phyloP scores from a whole-genome alignment of 2,113 vertebrate species.

The Brienomyrus brachyistius region DNA sequence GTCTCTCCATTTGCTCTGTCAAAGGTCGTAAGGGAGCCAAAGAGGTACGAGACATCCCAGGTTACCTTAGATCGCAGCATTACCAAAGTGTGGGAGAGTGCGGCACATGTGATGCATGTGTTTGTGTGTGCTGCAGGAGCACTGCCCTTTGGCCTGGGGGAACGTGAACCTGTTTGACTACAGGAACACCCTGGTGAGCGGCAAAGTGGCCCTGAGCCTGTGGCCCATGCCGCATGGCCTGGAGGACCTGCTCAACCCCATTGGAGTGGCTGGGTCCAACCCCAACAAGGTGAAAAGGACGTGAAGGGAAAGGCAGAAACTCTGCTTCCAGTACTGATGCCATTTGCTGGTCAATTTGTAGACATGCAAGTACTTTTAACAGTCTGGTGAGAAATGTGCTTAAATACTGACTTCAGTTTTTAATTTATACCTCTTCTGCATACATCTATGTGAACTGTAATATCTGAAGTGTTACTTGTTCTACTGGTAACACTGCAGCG shows the following conservation, averaged over 20 bases:
- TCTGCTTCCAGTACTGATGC: not conserved
- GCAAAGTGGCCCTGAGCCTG: slow-evolving; percentile 43
- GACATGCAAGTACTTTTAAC: not conserved
- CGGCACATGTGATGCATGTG: not conserved
- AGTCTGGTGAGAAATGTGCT: not conserved
- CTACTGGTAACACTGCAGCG: not conserved
- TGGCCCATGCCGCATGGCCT: slow-evolving; percentile 38
- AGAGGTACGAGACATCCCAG: slow-evolving; percentile 34
- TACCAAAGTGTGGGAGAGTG: not conserved
- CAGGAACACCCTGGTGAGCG: slow-evolving; percentile 42
- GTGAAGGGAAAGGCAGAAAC: not conserved
- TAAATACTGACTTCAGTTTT: not conserved
- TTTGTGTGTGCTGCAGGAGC: slow-evolving; percentile 34
- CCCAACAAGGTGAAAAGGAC: slow-evolving; percentile 29
- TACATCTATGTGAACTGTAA: not conserved
- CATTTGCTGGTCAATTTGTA: not conserved
- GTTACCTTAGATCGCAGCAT: not conserved
- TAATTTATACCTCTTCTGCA: not conserved
- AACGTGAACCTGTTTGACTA: slow-evolving; percentile 50
- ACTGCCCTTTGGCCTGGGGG: slow-evolving; percentile 49
- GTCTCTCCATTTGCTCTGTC: slow-evolving; percentile 52
- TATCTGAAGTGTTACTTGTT: not conserved
- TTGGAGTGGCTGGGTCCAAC: slow-evolving; percentile 31
- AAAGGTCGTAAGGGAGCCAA: slow-evolving; percentile 54
- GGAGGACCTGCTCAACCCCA: slow-evolving; percentile 39